Conservation (phyloP, 2,888 invertebrate species). For the Trissoscelio sp. region DNA sequence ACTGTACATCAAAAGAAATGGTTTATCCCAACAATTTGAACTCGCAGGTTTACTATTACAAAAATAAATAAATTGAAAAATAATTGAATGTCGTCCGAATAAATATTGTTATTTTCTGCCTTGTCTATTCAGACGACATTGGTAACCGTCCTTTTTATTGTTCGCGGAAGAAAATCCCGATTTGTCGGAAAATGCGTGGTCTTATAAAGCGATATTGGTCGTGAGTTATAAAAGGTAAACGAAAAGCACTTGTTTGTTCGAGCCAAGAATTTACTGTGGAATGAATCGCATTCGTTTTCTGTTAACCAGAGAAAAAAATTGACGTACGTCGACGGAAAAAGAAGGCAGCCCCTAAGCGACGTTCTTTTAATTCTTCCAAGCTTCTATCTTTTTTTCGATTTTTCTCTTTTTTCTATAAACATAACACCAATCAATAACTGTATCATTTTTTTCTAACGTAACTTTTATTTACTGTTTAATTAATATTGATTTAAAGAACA, state of each 20-base stretch:
- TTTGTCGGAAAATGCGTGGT: conserved; percentile 26
- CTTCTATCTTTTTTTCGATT: no score
- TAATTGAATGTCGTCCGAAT: conserved; percentile 32
- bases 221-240: conserved; percentile 31
- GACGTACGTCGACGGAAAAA: conserved; percentile 7
- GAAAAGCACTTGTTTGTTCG: conserved; percentile 31
- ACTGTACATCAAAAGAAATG: neutral
- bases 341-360: no score
- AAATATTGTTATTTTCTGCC: conserved; percentile 36
- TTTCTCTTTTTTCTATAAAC: no score
- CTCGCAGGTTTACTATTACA: neutral
- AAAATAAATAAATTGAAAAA: conserved; percentile 29
- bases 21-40: neutral
- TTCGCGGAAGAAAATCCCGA: conserved; percentile 27
- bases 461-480: no score
- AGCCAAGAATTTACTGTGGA: conserved; percentile 30
- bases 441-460: no score
- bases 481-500: neutral
- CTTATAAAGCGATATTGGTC: conserved; percentile 10
- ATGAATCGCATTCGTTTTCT: conserved; percentile 34
- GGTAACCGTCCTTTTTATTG: conserved; percentile 36
- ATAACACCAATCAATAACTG: no score
- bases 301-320: conserved; percentile 25
- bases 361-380: no score
- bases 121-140: conserved; percentile 38